A percentile compares a stretch with the other conserved stretches of the same genome.
Evolutionary conservation across 2,113 vertebrate genomes (phyloP).

Genomic region (Etheostoma spectabile): DNA sequence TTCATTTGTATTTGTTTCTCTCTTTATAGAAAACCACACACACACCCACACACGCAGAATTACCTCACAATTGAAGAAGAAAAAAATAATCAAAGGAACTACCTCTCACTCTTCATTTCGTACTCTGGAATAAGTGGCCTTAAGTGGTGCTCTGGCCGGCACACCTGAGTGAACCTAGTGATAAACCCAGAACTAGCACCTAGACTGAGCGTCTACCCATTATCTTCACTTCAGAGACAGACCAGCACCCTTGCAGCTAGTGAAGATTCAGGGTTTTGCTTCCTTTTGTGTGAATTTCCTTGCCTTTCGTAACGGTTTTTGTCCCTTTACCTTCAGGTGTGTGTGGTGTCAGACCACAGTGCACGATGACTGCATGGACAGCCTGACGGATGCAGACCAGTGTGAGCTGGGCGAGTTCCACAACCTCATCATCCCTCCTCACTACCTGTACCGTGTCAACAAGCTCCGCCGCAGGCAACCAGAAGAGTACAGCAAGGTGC

Average conservation of each 20-base stretch:
- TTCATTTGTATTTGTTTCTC: no score
- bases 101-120: no score
- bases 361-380: slow-evolving; percentile 92
- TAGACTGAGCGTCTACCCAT: no score
- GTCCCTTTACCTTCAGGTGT: slow-evolving; percentile 83
- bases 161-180: no score
- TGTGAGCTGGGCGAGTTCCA: slow-evolving; percentile 94
- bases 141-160: no score
- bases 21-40: no score
- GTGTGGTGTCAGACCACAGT: slow-evolving; percentile 95
- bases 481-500: slow-evolving; percentile 88
- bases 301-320: not conserved
- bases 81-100: no score
- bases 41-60: no score
- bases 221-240: slow-evolving; percentile 9
- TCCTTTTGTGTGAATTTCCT: not conserved
- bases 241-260: not conserved
- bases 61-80: no score
- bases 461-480: slow-evolving; percentile 89
- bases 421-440: slow-evolving; percentile 94
- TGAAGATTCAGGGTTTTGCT: not conserved
- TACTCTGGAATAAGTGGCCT: no score
- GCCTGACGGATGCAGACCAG: slow-evolving; percentile 75
- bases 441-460: slow-evolving; percentile 90
- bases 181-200: no score